These are phyloP conservation scores for Epinephelus moara DNA, from an alignment of 2,113 vertebrate genomes.

Conservation along the genomic window DNA sequence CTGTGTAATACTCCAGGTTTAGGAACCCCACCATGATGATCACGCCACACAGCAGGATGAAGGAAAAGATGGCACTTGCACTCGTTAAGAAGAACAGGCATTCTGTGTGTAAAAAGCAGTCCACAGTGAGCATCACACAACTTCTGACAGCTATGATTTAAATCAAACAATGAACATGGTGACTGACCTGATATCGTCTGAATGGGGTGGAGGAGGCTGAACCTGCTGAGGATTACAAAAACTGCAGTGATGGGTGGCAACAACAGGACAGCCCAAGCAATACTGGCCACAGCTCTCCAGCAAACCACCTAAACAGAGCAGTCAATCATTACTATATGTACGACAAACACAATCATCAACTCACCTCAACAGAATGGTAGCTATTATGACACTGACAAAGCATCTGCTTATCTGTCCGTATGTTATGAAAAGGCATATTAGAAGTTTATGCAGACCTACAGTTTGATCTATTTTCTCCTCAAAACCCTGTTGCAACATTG, in stretches of 20 bases:
- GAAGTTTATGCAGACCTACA: not conserved
- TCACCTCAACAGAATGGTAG: not conserved
- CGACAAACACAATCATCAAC: not conserved
- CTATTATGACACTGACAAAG: not conserved
- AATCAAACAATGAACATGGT: not conserved
- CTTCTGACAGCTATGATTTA: not conserved
- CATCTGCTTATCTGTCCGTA: not conserved
- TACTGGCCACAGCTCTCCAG: conserved; percentile 90
- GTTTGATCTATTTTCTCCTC: not conserved
- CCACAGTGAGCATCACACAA: not conserved
- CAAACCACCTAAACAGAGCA: conserved; percentile 87
- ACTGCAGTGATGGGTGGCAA: conserved; percentile 86
- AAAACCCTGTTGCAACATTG: not conserved
- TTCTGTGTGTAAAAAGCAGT: conserved; percentile 77
- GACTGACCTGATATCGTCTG: conserved; percentile 89
- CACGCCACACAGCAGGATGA: conserved; percentile 88
- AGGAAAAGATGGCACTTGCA: conserved; percentile 87
- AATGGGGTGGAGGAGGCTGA: conserved; percentile 89
- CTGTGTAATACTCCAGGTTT: conserved; percentile 92
- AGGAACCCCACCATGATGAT: conserved; percentile 89
- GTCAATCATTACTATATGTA: not conserved
- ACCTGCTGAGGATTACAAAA: conserved; percentile 87
- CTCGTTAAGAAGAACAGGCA: conserved; percentile 86
- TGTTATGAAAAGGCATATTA: not conserved
- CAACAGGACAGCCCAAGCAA: conserved; percentile 91